Conservation (phyloP, 2,888 invertebrate species). For the Agrochola macilenta region DNA sequence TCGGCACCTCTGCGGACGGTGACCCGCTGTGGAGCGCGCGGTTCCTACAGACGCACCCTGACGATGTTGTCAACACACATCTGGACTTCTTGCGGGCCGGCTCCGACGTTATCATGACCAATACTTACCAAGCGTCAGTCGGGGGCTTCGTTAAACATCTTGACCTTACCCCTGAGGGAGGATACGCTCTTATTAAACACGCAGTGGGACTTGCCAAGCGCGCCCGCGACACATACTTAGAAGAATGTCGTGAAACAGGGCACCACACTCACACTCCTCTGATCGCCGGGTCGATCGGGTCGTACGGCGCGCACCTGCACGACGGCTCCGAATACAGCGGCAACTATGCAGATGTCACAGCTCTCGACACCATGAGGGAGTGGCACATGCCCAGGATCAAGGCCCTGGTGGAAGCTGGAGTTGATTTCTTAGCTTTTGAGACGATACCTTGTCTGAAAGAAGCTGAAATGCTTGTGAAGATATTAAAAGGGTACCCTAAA, state of each 20-base stretch:
- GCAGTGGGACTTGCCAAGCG: conserved; percentile 93
- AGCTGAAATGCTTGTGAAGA: conserved; percentile 94
- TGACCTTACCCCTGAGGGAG: conserved; percentile 92
- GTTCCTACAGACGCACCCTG: conserved; percentile 94
- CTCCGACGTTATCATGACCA: conserved; percentile 96
- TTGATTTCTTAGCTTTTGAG: conserved; percentile 97
- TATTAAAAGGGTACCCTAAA: conserved; percentile 94
- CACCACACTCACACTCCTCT: conserved; percentile 83
- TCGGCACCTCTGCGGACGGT: conserved; percentile 93
- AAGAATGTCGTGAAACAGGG: conserved; percentile 80
- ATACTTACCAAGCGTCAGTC: conserved; percentile 96
- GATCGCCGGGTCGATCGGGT: conserved; percentile 97
- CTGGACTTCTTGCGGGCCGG: conserved; percentile 95
- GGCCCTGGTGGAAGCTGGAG: conserved; percentile 94
- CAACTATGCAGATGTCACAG: conserved; percentile 92
- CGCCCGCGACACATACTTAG: conserved; percentile 91
- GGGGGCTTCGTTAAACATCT: conserved; percentile 94
- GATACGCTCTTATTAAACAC: conserved; percentile 92
- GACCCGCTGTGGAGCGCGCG: conserved; percentile 97
- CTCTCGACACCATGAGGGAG: conserved; percentile 91
- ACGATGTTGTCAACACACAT: conserved; percentile 94
- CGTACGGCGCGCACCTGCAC: conserved; percentile 96
- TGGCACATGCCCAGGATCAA: conserved; percentile 96
- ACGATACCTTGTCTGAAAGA: conserved; percentile 97
- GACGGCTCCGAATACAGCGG: conserved; percentile 98